Evolutionary conservation across 2,888 invertebrate genomes (phyloP).

Genomic region (Cephus sareptanus): DNA sequence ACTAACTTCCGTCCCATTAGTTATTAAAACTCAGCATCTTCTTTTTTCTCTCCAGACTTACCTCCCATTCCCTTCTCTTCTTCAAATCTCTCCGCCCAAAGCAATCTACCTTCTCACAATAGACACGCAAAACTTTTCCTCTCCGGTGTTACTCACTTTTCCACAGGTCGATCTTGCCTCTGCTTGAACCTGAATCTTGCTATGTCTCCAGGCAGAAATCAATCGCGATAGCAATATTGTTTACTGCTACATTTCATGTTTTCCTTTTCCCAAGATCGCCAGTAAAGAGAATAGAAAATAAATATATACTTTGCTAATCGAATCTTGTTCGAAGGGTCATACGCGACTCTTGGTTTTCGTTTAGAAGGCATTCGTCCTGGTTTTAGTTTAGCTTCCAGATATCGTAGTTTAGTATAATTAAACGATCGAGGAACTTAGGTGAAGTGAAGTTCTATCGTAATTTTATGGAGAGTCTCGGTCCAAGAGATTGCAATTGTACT

Average conservation of each 20-base stretch:
- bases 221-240: background rate
- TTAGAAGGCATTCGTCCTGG: background rate
- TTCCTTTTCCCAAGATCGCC: background rate
- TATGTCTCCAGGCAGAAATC: background rate
- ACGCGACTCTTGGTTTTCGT: background rate
- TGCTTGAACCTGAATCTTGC: background rate
- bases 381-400: background rate
- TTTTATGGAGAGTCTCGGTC: background rate
- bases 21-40: constrained; percentile 49
- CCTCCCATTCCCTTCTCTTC: background rate
- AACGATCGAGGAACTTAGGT: background rate
- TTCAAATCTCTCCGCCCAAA: background rate
- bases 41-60: background rate
- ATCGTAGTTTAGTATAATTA: background rate
- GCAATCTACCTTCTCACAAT: background rate
- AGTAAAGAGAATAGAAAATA: background rate
- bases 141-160: background rate
- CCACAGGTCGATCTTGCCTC: background rate
- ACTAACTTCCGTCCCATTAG: constrained; percentile 43
- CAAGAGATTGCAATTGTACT: background rate
- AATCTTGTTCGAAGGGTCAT: background rate
- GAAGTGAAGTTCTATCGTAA: background rate
- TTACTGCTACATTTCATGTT: background rate
- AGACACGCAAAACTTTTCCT: background rate
- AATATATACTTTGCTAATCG: background rate